phyloP scores from a whole-genome alignment of 2,113 vertebrate species.

The Tragelaphus buxtoni region DNA sequence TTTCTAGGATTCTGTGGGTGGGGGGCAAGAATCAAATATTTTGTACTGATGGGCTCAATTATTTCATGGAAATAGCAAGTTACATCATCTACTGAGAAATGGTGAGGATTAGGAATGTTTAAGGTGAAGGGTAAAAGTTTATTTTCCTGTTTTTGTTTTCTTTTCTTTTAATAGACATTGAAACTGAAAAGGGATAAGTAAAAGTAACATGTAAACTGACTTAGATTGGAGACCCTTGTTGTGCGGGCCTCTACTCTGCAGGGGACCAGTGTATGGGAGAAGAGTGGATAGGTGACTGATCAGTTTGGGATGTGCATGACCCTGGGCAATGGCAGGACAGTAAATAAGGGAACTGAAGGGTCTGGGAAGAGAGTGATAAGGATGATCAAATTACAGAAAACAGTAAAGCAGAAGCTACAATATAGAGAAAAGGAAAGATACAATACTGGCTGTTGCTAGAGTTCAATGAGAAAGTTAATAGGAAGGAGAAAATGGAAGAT shows the following conservation, averaged over 20 bases:
- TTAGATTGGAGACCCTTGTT: not conserved
- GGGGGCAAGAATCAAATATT: not conserved
- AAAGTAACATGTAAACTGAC: not conserved
- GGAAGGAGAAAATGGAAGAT: not conserved
- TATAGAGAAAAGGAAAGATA: not conserved
- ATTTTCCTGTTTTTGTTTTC: not conserved
- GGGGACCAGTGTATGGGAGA: not conserved
- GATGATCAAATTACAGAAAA: not conserved
- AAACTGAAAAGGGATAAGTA: not conserved
- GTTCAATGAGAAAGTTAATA: not conserved
- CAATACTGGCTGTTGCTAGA: not conserved
- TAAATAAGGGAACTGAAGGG: not conserved
- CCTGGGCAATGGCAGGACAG: not conserved
- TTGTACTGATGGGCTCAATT: not conserved
- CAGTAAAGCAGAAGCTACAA: not conserved
- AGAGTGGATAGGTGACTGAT: not conserved
- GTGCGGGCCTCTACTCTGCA: not conserved
- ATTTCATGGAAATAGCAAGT: not conserved
- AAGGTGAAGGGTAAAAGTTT: not conserved
- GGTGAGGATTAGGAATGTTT: not conserved
- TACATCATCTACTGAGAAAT: not conserved
- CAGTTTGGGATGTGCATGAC: not conserved
- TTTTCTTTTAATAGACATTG: not conserved
- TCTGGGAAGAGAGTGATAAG: not conserved
- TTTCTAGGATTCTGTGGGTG: not conserved